Conservation (phyloP, 1,140 invertebrate genomes). For the Temnothorax nylanderi region DNA sequence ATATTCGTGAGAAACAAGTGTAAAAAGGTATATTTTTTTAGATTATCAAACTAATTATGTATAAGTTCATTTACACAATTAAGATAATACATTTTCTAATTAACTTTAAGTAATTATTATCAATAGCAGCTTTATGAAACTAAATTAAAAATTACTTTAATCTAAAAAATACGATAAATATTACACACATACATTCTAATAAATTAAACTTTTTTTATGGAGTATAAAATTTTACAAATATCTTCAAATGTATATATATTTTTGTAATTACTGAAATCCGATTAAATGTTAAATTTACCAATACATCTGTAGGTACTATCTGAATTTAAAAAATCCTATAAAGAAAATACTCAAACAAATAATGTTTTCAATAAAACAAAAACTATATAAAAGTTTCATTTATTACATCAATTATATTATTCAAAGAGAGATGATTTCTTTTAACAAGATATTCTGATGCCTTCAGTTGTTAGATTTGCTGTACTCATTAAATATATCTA, state of each 20-base stretch:
- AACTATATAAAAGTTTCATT: neutral
- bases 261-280: neutral
- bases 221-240: neutral
- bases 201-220: neutral
- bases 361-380: neutral
- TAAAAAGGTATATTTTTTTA: neutral
- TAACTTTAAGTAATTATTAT: neutral
- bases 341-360: constrained; percentile 13
- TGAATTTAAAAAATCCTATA: neutral
- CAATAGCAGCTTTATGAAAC: too few species aligned
- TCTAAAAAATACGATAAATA: neutral
- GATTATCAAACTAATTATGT: neutral
- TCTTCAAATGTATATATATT: neutral
- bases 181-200: neutral
- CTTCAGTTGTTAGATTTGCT: neutral
- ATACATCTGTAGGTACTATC: neutral
- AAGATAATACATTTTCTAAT: neutral
- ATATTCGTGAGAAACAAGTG: neutral
- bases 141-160: too few species aligned
- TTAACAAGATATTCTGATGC: constrained; percentile 3
- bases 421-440: neutral
- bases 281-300: neutral
- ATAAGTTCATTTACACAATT: neutral
- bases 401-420: constrained; percentile 8
- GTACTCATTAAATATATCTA: neutral